Base-by-base conservation (phyloP, 2,888 invertebrate genomes). In the Balanococcus diminutus region DNA sequence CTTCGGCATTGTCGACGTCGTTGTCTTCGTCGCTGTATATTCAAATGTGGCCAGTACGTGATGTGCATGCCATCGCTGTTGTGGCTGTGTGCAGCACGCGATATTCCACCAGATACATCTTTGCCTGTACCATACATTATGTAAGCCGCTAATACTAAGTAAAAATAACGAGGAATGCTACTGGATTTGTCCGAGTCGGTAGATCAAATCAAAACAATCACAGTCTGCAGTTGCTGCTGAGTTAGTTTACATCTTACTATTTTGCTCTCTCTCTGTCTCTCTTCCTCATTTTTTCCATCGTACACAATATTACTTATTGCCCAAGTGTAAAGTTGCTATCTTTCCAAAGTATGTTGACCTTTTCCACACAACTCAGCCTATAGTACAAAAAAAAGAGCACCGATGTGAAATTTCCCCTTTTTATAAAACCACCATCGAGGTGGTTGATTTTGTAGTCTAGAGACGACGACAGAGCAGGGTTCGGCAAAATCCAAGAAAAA, bases 81-180 rank as follows among this genome's bases (percentile, higher is more conserved):
- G 39, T 22, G 28, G 31, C 19, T 19, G 1, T 56, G 25, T 14
- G 39, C 19, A 81, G 81, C 81, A 81, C 81, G 81, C 81, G 81
- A 81, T 81, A 42, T 81, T 81, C 81, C 31, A 81, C 19, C 81
- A 42, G 81, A 81, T 81, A 81, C 81, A 81, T 81, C 81, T 81
- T 81, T 39, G 6, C n/a, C 39, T 22, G n/a, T 46, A n/a, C 46
- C 46, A 42, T 42, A 8, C 39, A 81, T 81, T 81, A 81, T 22
- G 81, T 81, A 81, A 81, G 81, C 81, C 42, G 81, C 31, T 81
- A 81, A 81, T 81, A 81, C 81, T 81, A 39, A 42, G 42, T 39
- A 42, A 81, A 42, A 81, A 81, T 81, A 81, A 81, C 81, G 81
- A 81, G 81, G 81, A 81, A 81, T 81, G 81, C 81, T 81, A 81